Conservation (phyloP, 2,113 vertebrate genomes). For the Stercorarius parasiticus region DNA sequence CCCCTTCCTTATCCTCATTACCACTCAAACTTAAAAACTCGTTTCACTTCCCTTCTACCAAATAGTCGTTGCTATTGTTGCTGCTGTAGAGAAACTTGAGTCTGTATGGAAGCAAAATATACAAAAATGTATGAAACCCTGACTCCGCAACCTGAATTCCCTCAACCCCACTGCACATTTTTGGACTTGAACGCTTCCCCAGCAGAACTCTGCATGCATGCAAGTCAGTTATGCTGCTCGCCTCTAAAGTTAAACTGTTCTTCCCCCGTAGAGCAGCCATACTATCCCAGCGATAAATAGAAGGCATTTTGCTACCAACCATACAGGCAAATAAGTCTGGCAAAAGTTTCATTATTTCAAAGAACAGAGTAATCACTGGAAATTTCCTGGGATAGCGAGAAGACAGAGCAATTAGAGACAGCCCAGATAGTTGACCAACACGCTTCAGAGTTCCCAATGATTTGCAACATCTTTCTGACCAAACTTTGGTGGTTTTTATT, state of each 20-base stretch:
- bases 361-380: background rate
- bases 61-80: background rate
- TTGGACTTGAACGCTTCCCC: background rate
- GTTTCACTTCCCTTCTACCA: background rate
- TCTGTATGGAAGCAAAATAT: background rate
- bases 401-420: background rate
- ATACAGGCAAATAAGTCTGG: background rate
- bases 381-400: background rate
- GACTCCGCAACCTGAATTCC: background rate
- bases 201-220: background rate
- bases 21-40: background rate
- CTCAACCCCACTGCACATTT: background rate
- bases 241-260: background rate
- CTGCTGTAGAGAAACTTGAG: background rate
- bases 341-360: background rate
- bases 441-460: background rate
- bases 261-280: background rate
- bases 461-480: background rate
- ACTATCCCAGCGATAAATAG: background rate
- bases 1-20: background rate
- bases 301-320: background rate
- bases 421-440: background rate
- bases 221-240: background rate
- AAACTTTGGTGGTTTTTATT: background rate
- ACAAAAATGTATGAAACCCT: background rate